These are phyloP conservation scores for Enteromius fasciolatus DNA, from an alignment of 2,797 vertebrate species.

Conservation along the genomic window DNA sequence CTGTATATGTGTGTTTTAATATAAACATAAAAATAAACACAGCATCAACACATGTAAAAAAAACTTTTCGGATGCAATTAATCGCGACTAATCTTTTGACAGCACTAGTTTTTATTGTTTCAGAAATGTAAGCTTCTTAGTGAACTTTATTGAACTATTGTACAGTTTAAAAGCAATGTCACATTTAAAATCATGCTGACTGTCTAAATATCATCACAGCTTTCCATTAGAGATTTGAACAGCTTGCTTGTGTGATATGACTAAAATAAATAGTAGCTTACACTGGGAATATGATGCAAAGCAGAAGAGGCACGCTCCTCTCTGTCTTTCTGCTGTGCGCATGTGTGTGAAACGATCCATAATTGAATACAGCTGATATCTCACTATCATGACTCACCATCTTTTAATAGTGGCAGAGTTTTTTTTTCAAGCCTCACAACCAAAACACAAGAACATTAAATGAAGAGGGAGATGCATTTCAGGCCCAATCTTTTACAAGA, in stretches of 20 bases:
- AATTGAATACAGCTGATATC: conserved; percentile 44
- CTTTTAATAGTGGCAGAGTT: conserved; percentile 8
- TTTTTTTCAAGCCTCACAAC: conserved; percentile 32
- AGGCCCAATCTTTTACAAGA: background rate
- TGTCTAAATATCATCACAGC: background rate
- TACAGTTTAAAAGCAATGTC: background rate
- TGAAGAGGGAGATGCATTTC: conserved; percentile 5
- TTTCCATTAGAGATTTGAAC: conserved; percentile 2
- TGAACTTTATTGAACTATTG: background rate
- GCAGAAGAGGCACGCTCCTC: conserved; percentile 13
- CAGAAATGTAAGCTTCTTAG: background rate
- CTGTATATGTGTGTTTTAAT: too few relatives aligned
- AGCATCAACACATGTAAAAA: too few relatives aligned
- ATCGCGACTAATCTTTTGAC: too few relatives aligned
- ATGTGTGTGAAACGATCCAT: conserved; percentile 19
- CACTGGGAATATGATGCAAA: conserved; percentile 26
- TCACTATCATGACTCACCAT: conserved; percentile 41
- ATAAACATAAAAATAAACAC: too few relatives aligned
- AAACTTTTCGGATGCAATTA: too few relatives aligned
- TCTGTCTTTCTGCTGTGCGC: conserved; percentile 8
- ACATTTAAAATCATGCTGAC: background rate
- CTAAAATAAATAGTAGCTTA: conserved; percentile 13
- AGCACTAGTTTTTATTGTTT: background rate
- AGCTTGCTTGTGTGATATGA: background rate
- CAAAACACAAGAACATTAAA: conserved; percentile 18